A percentile compares a stretch with the other conserved stretches of the same genome.
Evolutionary conservation across 53 echinoderm and acorn worm genomes (phyloP).

Genomic region (Hippasteria phrygiana): DNA sequence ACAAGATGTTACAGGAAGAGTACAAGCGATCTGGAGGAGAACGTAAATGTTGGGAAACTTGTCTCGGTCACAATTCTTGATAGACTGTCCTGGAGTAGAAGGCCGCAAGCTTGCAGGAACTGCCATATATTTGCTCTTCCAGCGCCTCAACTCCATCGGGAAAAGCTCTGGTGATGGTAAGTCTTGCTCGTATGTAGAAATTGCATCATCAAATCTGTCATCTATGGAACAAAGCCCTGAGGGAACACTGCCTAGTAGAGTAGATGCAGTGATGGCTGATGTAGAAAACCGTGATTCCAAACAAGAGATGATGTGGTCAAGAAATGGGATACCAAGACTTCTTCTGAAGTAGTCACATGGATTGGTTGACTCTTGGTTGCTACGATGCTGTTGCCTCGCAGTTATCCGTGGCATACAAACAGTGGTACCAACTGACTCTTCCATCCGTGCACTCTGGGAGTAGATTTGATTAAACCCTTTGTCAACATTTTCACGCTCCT

Average conservation of each 20-base stretch:
- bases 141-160: slow-evolving; percentile 38
- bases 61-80: slow-evolving; percentile 34
- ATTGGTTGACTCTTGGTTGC: slow-evolving; percentile 5
- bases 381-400: slow-evolving; percentile 32
- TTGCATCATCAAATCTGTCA: slow-evolving; percentile 53
- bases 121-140: no score
- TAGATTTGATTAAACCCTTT: slow-evolving; percentile 51
- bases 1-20: slow-evolving; percentile 41
- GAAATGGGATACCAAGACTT: slow-evolving; percentile 46
- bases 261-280: slow-evolving; percentile 29
- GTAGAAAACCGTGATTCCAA: slow-evolving; percentile 32
- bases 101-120: slow-evolving; percentile 23
- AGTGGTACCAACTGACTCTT: slow-evolving; percentile 41
- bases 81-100: slow-evolving; percentile 18
- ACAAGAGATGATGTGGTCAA: slow-evolving; percentile 55
- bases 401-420: slow-evolving; percentile 37
- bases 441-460: slow-evolving; percentile 44
- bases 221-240: slow-evolving; percentile 16
- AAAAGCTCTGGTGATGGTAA: slow-evolving; percentile 63
- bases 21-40: slow-evolving; percentile 43
- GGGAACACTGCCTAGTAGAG: slow-evolving; percentile 58
- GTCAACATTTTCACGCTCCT: slow-evolving; percentile 34
- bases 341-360: slow-evolving; percentile 40
- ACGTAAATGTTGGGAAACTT: slow-evolving; percentile 42
- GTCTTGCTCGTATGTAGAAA: slow-evolving; percentile 33